Evolutionary conservation across 2,113 vertebrate genomes (phyloP).

Genomic region (Gambusia affinis): DNA sequence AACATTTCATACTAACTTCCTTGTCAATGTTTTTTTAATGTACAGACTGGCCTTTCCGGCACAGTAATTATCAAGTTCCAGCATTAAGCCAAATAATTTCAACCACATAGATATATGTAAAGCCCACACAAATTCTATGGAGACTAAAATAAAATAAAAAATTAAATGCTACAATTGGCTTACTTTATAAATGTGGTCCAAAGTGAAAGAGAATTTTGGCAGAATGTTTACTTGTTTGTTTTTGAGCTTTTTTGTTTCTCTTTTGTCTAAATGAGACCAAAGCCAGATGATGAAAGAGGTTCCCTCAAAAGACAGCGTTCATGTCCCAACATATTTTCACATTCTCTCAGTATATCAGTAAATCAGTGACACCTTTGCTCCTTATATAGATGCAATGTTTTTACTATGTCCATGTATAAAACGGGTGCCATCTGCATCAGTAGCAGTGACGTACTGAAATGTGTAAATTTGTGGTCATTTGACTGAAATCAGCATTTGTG

Average conservation of each 20-base stretch:
- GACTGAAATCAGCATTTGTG: slow-evolving; percentile 58
- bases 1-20: not conserved
- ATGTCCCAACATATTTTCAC: not conserved
- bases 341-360: not conserved
- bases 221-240: not conserved
- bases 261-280: not conserved
- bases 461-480: slow-evolving; percentile 61
- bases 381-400: slow-evolving; percentile 46
- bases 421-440: slow-evolving; percentile 58
- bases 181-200: not conserved
- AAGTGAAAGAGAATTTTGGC: too few species aligned
- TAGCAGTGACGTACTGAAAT: slow-evolving; percentile 50
- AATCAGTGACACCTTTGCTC: slow-evolving; percentile 40
- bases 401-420: slow-evolving; percentile 55
- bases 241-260: not conserved
- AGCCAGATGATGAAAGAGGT: not conserved
- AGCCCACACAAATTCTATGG: not conserved
- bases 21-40: not conserved
- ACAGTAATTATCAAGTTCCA: not conserved
- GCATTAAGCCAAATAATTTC: not conserved
- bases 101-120: not conserved
- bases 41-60: not conserved
- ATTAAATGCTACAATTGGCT: not conserved
- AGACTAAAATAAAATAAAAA: not conserved
- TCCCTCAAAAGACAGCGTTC: not conserved